phyloP scores from a whole-genome alignment of 2,797 vertebrate species.

The Hyperoplus lanceolatus region DNA sequence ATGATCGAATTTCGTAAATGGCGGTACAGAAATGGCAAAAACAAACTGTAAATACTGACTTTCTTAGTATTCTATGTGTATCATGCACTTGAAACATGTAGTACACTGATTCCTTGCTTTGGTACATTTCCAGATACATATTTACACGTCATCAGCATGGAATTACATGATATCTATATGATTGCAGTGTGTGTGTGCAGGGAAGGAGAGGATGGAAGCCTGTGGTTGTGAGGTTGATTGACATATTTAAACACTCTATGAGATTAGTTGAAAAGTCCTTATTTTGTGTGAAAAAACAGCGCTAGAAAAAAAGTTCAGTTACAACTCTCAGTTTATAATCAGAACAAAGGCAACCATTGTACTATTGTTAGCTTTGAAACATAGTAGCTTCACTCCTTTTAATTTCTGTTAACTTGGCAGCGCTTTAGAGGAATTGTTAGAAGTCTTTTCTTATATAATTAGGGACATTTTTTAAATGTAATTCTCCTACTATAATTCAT shows the following conservation, averaged over 20 bases:
- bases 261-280: constrained; percentile 6
- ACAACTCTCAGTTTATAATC: not conserved
- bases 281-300: not conserved
- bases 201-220: not conserved
- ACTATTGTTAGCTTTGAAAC: constrained; percentile 1
- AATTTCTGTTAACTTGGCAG: not conserved
- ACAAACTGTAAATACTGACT: not conserved
- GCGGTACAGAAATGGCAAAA: too few species aligned
- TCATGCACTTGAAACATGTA: not conserved
- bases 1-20: too few species aligned
- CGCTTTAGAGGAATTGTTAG: not conserved
- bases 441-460: not conserved
- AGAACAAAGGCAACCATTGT: not conserved
- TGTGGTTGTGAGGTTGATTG: constrained; percentile 15
- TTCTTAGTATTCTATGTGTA: too few species aligned
- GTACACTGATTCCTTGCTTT: not conserved
- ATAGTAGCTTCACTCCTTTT: not conserved
- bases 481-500: not conserved
- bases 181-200: not conserved
- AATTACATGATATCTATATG: not conserved
- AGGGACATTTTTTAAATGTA: not conserved
- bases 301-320: not conserved
- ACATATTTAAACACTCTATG: constrained; percentile 5
- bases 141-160: not conserved
- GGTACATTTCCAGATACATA: not conserved